Percentiles rank a stretch among this genome's conserved stretches.
phyloP scores from a whole-genome alignment of 2,888 invertebrate species.

The Brachylomia viminalis region DNA sequence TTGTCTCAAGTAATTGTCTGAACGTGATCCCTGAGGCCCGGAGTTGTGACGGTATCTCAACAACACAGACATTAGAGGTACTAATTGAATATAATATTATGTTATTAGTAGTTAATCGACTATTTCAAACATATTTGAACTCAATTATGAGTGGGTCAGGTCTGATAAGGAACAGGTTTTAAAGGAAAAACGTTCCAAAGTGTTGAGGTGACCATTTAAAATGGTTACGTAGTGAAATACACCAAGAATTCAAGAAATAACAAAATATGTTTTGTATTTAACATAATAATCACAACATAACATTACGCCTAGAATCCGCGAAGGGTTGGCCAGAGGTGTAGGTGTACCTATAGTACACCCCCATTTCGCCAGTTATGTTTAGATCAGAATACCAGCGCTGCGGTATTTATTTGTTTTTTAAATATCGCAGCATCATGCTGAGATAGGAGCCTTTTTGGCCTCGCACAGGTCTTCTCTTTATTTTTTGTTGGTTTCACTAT shows the following conservation, averaged over 20 bases:
- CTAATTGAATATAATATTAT: conserved; percentile 31
- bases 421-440: too few species aligned
- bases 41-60: neutral
- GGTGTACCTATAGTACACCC: too few species aligned
- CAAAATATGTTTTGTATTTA: neutral
- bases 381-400: too few species aligned
- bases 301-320: too few species aligned
- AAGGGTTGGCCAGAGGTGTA: too few species aligned
- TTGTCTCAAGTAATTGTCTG: neutral
- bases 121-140: conserved; percentile 27
- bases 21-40: neutral
- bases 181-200: neutral
- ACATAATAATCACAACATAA: too few species aligned
- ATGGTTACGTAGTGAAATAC: conserved; percentile 5
- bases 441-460: too few species aligned
- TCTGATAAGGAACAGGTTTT: conserved; percentile 42
- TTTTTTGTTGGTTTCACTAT: too few species aligned
- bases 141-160: conserved; percentile 18
- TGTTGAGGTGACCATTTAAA: neutral
- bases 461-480: too few species aligned
- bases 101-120: conserved; percentile 30
- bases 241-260: neutral
- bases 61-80: neutral
- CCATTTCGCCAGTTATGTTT: too few species aligned
- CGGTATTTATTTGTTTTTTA: too few species aligned